Evolutionary conservation across 2,113 vertebrate genomes (phyloP).

Genomic region (Micronycteris hirsuta): DNA sequence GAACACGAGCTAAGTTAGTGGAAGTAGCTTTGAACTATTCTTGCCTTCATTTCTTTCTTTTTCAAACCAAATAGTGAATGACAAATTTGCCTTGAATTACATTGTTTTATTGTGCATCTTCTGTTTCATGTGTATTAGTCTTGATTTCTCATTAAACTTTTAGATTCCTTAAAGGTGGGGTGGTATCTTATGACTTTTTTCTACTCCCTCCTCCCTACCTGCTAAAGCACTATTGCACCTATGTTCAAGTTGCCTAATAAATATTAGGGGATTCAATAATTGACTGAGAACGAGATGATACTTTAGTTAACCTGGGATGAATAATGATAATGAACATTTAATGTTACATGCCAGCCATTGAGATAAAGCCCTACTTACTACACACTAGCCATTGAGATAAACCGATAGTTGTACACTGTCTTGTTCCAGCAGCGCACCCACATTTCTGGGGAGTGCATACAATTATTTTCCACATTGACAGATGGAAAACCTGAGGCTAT

Average conservation of each 20-base stretch:
- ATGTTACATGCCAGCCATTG: not conserved
- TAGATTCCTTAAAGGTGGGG: not conserved
- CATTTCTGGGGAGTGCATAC: not conserved
- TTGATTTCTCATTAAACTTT: not conserved
- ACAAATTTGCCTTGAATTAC: not conserved
- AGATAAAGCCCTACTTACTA: not conserved
- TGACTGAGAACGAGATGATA: not conserved
- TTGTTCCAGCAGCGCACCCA: not conserved
- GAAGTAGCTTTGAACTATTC: not conserved
- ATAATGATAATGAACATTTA: not conserved
- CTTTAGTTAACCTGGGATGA: not conserved
- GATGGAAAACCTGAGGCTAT: not conserved
- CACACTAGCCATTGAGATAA: not conserved
- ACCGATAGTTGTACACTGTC: not conserved
- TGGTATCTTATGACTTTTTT: not conserved
- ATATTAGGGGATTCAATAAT: not conserved
- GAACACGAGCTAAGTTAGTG: not conserved
- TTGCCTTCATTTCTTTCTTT: slow-evolving; percentile 2
- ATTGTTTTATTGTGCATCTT: not conserved
- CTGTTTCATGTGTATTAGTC: not conserved
- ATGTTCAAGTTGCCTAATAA: not conserved
- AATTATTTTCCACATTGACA: not conserved
- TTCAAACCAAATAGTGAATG: not conserved
- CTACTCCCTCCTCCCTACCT: not conserved
- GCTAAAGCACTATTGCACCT: not conserved